Base-by-base conservation (phyloP, 1,140 invertebrate species). In the Drosophila aff. region DNA sequence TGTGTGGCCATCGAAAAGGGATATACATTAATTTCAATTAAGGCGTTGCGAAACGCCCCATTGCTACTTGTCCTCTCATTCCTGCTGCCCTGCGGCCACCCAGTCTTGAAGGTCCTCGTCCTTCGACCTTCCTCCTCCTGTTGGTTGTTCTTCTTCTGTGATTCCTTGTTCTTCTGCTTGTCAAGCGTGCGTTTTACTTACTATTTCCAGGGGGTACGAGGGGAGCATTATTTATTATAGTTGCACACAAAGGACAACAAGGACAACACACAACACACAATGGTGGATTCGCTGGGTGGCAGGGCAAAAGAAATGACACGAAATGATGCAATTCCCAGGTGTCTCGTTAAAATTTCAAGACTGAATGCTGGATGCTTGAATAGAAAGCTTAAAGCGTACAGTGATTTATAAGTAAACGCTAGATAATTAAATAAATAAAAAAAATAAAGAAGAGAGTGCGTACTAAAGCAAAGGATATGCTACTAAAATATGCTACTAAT, bases 21-120 rank as follows among this genome's bases (percentile, higher is more conserved):
- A 82, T 84, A 72, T 64, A 85, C 85, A 90, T 90, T 90, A 90
- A 90, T 90, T 82, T 90, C 86, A 85, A 90, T 90, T 91, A 90
- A 47, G 81, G 79, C 81, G 60, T 69, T 76, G 71, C 60, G 40
- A 47, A 74, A 73, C 73, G 73, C 83, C 81, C 64, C 77, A 64
- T 52, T 64, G 57, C 52, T 75, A 64, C 65, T 80, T 80, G 67
- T 73, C 58, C 46, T 72, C 18, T 63, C 33, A 47, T 55, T 76
- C 57, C 53, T 53, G 60, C 33, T 72, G 46, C 65, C 61, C 53
- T 55, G 21, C 40, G 71, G 75, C 49, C 13, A 11, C 15, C 33
- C 16, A 23, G 31, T 82, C 81, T 60, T 68, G 11, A n/a, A 52
- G 46, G 46, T 36, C 60, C 53, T 43, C 11, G 26, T 13, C 11